Evolutionary conservation across 2,888 invertebrate species (phyloP), one percentile per base, ranked within the genome.

Genomic region (Azorinus chamasolen): DNA sequence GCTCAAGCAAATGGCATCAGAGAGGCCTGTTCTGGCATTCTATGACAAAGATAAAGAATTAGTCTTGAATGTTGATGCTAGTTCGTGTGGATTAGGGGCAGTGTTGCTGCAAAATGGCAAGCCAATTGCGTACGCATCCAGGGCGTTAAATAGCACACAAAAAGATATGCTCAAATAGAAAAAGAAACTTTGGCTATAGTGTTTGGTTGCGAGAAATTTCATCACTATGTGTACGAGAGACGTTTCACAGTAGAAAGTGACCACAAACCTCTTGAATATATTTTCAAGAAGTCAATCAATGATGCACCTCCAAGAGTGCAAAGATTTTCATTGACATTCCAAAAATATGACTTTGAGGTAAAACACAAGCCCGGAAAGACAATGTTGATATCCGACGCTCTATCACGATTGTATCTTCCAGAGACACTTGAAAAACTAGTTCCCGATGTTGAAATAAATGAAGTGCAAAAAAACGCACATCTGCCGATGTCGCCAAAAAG

Each of bases 41-140:
- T 78, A 39, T 66, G 1, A 77, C 39, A 32, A 59, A 12, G 62
- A 66, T 24, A 25, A 64, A 55, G 54, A 57, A 4, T 16, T 79
- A 39, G 51, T 45, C 25, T 41, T 79, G 3, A 69, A 37, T 41
- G 79, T 76, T 41, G 86, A 86, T 62, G 83, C 84, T 10, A 78
- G 74, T 41, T 72, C 72, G 18, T 51, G 80, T 46, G 83, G 83
- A 2, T 43, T 86, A 20, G 85, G 84, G 10, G 62, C 82, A 41
- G 82, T 72, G 0, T 18, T 75, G 6, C 14, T 65, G 5, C 74
- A 74, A 45, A 48, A 79, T n/a, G 64, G 55, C 0, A 63, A 70
- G 57, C 70, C 73, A 1, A 65, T 70, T 8, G 78, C 78, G 25
- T 79, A 65, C 39, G 69, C 65, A 18, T 79, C 74, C 20, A 55